A percentile compares a stretch with the other conserved stretches of the same genome.
Evolutionary conservation across 2,888 invertebrate species (phyloP).

Genomic region (Polylopha cassiicola): DNA sequence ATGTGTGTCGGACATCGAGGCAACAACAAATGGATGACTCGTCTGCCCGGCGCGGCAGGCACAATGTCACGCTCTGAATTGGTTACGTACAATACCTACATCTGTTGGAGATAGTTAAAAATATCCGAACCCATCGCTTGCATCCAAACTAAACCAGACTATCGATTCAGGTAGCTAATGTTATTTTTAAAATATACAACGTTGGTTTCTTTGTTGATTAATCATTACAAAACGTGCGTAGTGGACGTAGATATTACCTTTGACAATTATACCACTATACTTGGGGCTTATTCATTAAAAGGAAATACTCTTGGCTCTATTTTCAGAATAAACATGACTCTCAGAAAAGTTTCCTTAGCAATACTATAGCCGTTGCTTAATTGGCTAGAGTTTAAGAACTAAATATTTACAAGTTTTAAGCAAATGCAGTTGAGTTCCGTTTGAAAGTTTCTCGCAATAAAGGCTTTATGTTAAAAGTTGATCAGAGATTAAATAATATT

Average conservation of each 20-base stretch:
- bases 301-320: constrained; percentile 54
- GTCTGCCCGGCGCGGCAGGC: constrained; percentile 48
- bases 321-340: constrained; percentile 40
- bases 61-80: constrained; percentile 62
- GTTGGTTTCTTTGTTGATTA: too few relatives aligned
- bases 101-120: constrained; percentile 42
- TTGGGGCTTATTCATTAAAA: constrained; percentile 47
- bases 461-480: constrained; percentile 30
- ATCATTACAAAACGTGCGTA: too few relatives aligned
- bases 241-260: neutral
- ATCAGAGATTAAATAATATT: neutral
- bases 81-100: constrained; percentile 45
- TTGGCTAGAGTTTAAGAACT: constrained; percentile 53
- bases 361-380: constrained; percentile 53
- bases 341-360: constrained; percentile 51
- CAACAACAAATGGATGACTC: constrained; percentile 47
- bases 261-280: constrained; percentile 2
- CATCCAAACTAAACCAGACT: constrained; percentile 27
- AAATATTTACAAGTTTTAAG: constrained; percentile 60
- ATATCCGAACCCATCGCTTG: constrained; percentile 38
- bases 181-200: constrained; percentile 14
- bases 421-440: constrained; percentile 51
- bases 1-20: constrained; percentile 43
- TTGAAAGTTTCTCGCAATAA: constrained; percentile 41
- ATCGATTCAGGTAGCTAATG: constrained; percentile 6